Evolutionary conservation across 2,797 vertebrate genomes (phyloP).

Genomic region (Phrynocephalus guinanensis): DNA sequence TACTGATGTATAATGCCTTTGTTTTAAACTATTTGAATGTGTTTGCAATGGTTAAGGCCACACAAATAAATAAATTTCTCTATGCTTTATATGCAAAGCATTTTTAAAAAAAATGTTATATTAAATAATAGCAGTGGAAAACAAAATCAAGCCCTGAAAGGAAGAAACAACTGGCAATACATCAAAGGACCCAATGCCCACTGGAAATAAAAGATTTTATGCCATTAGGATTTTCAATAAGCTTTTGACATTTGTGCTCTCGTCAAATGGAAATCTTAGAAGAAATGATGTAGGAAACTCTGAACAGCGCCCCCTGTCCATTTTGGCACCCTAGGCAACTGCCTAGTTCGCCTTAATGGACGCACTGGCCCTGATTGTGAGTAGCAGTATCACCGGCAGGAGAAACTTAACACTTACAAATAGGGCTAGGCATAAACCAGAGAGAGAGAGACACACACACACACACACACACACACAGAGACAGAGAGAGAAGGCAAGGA

Average conservation of each 20-base stretch:
- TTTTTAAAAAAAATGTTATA: neutral
- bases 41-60: too few relatives aligned
- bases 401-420: neutral
- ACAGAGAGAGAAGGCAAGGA: neutral
- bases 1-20: too few relatives aligned
- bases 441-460: too few relatives aligned
- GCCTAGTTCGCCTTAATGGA: too few relatives aligned
- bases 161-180: neutral
- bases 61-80: too few relatives aligned
- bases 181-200: neutral
- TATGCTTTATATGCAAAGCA: neutral
- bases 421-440: neutral
- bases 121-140: constrained; percentile 5
- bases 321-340: too few relatives aligned
- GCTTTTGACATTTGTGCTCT: neutral
- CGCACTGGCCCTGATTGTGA: too few relatives aligned
- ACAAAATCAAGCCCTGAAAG: neutral
- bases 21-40: too few relatives aligned
- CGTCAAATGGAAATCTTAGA: neutral
- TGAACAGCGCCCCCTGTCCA: neutral
- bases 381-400: neutral
- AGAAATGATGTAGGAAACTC: neutral
- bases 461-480: too few relatives aligned
- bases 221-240: neutral
- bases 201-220: too few relatives aligned